Evolutionary conservation across 1,140 invertebrate genomes (phyloP), one percentile per base, ranked within the genome.

Genomic region (Listronotus bonariensis): DNA sequence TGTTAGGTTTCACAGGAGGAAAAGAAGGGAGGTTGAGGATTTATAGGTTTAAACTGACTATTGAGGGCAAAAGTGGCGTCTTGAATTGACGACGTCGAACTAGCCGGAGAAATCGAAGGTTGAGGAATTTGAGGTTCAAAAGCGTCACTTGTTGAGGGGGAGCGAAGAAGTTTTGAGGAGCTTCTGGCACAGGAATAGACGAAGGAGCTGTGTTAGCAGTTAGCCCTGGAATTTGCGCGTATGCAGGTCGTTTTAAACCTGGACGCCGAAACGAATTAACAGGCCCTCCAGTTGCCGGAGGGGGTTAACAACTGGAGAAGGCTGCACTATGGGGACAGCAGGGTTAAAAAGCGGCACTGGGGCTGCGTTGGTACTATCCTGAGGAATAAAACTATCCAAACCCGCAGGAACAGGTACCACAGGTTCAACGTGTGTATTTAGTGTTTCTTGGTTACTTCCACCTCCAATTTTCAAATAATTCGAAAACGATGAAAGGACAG

Each of bases 221-320:
- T 15, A 81, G 54, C 11, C 79, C 78, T 15, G 80, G 80, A 43
- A 78, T 68, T 59, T 69, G 78, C 32, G 80, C 79, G 66, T 81
- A 81, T 0, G 73, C 61, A 2, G 77, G 76, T 49, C 74, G 62
- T 60, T 81, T 80, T 8, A 76, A 62, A 10, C 70, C 72, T 9
- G 72, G 32, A 31, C 79, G 65, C 18, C 79, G 55, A 42, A 72
- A 76, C 10, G 59, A 54, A 49, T 74, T 73, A 32, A 59, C 59
- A 54, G 73, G 49, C 20, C 68, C 70, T 68, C 3, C 18, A 38
- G n/a, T 18, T 26, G 18, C 41, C 17, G 9, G 26, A 55, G 59
- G 12, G 41, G 59, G 11, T 41, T 45, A 40, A 12, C n/a, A 31
- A 36, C n/a, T 9, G 8, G 15, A 2, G 26, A 12, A 55, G 32